These are phyloP conservation scores for Eira barbara DNA, from an alignment of 2,113 vertebrate genomes.

Conservation along the genomic window DNA sequence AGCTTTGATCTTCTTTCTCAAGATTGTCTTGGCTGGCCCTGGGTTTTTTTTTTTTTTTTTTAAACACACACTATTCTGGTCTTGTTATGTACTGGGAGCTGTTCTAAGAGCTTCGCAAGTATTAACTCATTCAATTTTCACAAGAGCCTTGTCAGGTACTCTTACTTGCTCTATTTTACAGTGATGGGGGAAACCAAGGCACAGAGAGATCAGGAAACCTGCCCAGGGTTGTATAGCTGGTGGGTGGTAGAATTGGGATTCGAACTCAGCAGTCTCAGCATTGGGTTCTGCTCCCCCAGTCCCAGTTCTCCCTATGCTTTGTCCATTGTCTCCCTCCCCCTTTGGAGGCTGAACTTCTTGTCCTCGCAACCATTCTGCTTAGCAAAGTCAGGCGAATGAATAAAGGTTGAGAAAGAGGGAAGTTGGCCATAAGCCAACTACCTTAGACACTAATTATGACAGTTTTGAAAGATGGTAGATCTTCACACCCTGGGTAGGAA, in stretches of 20 bases:
- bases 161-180: neutral
- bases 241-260: neutral
- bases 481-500: neutral
- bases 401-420: neutral
- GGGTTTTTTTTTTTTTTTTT: neutral
- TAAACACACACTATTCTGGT: neutral
- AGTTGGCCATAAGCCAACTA: neutral
- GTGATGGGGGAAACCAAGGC: neutral
- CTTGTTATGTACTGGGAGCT: neutral
- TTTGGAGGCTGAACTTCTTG: neutral
- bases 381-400: neutral
- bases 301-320: accelerated
- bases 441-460: neutral
- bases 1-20: neutral
- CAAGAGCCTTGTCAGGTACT: neutral
- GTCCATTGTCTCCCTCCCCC: accelerated
- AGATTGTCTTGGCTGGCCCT: neutral
- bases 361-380: neutral
- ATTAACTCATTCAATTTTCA: neutral
- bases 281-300: neutral
- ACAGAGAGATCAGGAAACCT: neutral
- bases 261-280: neutral
- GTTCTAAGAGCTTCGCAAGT: neutral
- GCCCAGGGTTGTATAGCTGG: neutral
- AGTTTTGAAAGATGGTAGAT: neutral